These are phyloP conservation scores for Aplodontia rufa DNA, from an alignment of 2,113 vertebrate species.

Conservation along the genomic window DNA sequence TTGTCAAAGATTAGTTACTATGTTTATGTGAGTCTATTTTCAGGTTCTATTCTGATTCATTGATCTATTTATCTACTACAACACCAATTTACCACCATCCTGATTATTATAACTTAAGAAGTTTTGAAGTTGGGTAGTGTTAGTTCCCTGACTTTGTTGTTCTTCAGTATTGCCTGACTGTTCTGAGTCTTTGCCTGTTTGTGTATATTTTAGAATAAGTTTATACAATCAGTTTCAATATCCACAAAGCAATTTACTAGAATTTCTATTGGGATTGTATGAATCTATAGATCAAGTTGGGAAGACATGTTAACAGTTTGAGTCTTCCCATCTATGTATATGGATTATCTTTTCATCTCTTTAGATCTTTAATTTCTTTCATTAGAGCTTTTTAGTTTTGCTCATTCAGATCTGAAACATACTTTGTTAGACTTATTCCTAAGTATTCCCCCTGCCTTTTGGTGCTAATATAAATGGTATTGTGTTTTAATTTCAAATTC, in stretches of 20 bases:
- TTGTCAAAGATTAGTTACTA: too few species aligned
- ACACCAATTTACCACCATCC: neutral
- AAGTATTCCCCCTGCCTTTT: neutral
- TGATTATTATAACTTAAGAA: neutral
- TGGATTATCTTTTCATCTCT: too few species aligned
- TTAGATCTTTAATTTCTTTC: neutral
- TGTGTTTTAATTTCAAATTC: constrained; percentile 8
- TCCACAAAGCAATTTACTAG: neutral
- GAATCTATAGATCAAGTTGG: neutral
- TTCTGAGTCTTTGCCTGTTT: neutral
- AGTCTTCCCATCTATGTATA: neutral
- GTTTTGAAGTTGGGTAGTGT: neutral
- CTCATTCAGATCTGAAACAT: neutral
- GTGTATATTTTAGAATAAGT: neutral
- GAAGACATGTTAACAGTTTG: neutral
- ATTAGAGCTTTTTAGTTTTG: neutral
- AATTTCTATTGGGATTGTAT: neutral
- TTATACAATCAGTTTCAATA: too few species aligned
- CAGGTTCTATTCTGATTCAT: neutral
- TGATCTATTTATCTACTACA: neutral
- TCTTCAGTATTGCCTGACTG: neutral
- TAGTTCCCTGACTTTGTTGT: neutral
- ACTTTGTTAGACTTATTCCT: neutral
- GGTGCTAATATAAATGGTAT: neutral
- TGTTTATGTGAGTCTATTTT: neutral